Base-by-base conservation (phyloP, 2,113 vertebrate genomes). In the Melanotaenia duboulayi region DNA sequence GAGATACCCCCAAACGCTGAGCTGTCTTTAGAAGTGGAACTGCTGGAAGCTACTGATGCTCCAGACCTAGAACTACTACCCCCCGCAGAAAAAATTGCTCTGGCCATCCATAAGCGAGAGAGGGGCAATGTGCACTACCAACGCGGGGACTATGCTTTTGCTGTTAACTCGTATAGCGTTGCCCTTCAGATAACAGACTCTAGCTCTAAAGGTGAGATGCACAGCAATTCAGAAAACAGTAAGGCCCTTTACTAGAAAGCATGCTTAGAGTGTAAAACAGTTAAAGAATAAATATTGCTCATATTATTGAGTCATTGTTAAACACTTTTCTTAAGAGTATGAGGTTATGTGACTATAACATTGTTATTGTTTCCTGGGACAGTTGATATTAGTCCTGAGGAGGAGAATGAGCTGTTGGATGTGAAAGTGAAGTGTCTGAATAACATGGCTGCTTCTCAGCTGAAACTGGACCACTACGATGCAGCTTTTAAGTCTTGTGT, bases 381-480 rank as follows among this genome's bases (percentile, higher is more conserved):
- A 99, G 98, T 99, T 63, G 95, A 98, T 65, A 95, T 98, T 77
- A 95, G 77, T 12, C 85, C 89, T 0, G 94, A 96, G 0, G 97
- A 99, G 81, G 98, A 99, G 83, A 90, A 91, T 0, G 94, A 96
- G 56, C 86, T 99, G 73, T 70, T 97, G 63, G 96, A 96, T 0
- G 93, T 99, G 71, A 97, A 98, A 90, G 95, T 99, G 78, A 99
- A 99, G 78, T 99, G 98, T 91, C 92, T 99, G 55, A 99, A 99
- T 94, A 99, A 99, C 90, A 94, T 99, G 92, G 98, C 98, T 0
- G 98, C 98, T 0, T 95, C 96, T 0, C 97, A 99, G 92, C 93
- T 99, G 9, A 99, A 99, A 78, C 74, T 99, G 74, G 97, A 99
- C 82, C 98, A 98, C 82, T 95, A 95, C 7, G 96, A 97, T 0